Evolutionary conservation across 2,797 vertebrate species (phyloP).

Genomic region (Anguilla marmorata): DNA sequence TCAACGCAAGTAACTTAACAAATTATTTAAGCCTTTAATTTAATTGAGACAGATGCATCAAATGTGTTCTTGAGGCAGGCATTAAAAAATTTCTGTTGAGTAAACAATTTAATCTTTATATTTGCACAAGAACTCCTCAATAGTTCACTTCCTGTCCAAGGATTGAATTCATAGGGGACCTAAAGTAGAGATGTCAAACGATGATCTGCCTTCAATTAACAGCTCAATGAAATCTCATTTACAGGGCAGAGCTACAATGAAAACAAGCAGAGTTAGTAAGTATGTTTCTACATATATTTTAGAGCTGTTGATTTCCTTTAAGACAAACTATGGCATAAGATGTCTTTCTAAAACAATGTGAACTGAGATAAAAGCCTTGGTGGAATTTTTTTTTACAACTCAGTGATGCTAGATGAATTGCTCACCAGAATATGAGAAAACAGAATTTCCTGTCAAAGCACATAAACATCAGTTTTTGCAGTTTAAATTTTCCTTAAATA

Average conservation of each 20-base stretch:
- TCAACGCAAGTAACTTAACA: neutral
- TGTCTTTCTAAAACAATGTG: neutral
- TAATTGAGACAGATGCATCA: constrained; percentile 10
- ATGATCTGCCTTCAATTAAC: neutral
- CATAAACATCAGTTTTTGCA: neutral
- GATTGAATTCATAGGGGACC: neutral
- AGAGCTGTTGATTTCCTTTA: neutral
- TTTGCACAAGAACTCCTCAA: neutral
- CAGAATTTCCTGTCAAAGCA: neutral
- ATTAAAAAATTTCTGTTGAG: neutral
- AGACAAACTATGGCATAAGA: neutral
- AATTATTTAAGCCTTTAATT: neutral
- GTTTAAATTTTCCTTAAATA: neutral
- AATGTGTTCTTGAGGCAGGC: neutral
- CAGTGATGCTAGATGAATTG: neutral
- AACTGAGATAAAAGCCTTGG: neutral
- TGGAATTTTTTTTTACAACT: neutral
- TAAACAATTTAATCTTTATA: neutral
- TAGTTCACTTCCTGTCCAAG: neutral
- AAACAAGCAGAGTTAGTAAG: neutral
- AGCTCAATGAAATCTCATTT: neutral
- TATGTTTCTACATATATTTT: neutral
- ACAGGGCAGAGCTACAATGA: neutral
- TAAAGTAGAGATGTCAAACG: neutral
- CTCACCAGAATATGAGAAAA: neutral